Evolutionary conservation across 1,140 invertebrate genomes (phyloP).

Genomic region (Chlorops oryzae): DNA sequence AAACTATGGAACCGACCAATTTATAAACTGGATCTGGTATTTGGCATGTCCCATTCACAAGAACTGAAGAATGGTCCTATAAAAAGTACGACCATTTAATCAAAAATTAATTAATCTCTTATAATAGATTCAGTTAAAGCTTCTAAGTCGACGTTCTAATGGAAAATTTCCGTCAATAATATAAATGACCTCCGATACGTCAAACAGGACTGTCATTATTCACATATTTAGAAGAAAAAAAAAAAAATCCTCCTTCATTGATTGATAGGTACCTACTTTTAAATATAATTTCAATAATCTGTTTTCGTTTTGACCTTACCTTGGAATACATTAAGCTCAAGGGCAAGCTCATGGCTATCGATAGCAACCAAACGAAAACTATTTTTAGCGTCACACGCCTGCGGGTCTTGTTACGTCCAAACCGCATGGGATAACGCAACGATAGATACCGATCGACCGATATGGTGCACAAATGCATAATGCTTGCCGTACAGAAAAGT

Average conservation of each 20-base stretch:
- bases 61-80: slow-evolving; percentile 73
- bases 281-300: neutral
- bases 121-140: no score
- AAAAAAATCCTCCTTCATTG: no score
- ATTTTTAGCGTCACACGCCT: slow-evolving; percentile 82
- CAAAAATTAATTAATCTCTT: no score
- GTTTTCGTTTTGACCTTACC: slow-evolving; percentile 47
- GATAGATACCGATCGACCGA: slow-evolving; percentile 86
- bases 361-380: slow-evolving; percentile 83
- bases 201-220: no score
- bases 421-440: slow-evolving; percentile 79
- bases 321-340: slow-evolving; percentile 82
- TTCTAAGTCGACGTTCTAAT: no score
- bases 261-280: neutral
- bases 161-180: neutral
- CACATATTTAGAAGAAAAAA: no score
- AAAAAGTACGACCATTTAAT: no score
- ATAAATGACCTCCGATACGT: no score
- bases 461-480: slow-evolving; percentile 94
- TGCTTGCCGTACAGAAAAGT: slow-evolving; percentile 90
- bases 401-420: slow-evolving; percentile 83
- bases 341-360: slow-evolving; percentile 81
- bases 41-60: slow-evolving; percentile 74
- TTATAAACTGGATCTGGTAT: slow-evolving; percentile 85
- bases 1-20: slow-evolving; percentile 86